phyloP scores from a whole-genome alignment of 2,113 vertebrate genomes.

The Garra rufa region DNA sequence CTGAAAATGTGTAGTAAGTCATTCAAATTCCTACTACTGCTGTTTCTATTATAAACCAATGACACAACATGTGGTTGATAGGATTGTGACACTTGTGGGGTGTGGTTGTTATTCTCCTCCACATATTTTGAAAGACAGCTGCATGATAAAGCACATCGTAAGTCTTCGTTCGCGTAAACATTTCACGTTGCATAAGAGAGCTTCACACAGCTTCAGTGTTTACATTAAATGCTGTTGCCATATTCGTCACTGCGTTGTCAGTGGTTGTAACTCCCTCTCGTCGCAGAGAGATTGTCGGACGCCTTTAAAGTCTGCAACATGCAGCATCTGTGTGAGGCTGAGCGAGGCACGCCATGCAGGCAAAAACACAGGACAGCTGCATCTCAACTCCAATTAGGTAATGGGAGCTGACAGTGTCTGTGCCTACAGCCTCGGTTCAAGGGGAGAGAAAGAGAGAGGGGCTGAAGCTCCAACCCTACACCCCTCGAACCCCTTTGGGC shows the following conservation, averaged over 20 bases:
- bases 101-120: constrained; percentile 19
- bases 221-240: constrained; percentile 7
- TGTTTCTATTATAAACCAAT: neutral
- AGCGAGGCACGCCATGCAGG: constrained; percentile 60
- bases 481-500: constrained; percentile 57
- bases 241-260: constrained; percentile 10
- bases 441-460: constrained; percentile 35
- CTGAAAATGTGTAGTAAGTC: neutral
- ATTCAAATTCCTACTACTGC: neutral
- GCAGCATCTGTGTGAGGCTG: constrained; percentile 49
- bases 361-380: constrained; percentile 71
- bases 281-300: constrained; percentile 5
- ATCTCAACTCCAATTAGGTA: constrained; percentile 80
- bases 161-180: neutral
- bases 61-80: neutral
- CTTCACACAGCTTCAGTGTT: neutral
- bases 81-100: constrained; percentile 24
- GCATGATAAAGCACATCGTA: neutral
- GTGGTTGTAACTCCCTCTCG: constrained; percentile 2
- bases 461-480: constrained; percentile 51
- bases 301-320: constrained; percentile 8
- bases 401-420: constrained; percentile 76
- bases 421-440: constrained; percentile 55
- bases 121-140: constrained; percentile 33
- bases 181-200: constrained; percentile 18